phyloP scores from a whole-genome alignment of 92 coral and sea anemone species.

The Desmophyllum pertusum region DNA sequence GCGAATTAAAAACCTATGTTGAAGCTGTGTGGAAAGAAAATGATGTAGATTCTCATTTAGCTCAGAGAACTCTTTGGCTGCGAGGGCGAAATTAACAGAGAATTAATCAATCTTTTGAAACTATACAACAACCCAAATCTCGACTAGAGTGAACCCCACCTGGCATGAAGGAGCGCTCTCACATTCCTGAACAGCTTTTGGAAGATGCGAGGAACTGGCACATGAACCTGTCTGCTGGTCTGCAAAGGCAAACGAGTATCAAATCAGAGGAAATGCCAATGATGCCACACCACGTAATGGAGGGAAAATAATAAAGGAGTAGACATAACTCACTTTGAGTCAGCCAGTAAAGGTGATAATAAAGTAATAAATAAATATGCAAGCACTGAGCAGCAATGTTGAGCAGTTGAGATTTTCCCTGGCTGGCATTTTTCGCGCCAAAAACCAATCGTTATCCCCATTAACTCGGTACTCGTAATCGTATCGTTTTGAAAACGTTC shows the following conservation, averaged over 20 bases:
- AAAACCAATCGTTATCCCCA: no score
- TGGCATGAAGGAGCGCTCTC: constrained; percentile 30
- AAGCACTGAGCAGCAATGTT: no score
- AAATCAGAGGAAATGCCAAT: constrained; percentile 28
- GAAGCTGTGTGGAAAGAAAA: constrained; percentile 31
- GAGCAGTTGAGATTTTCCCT: no score
- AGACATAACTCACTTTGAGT: no score
- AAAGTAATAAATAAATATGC: no score
- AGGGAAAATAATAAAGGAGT: constrained; percentile 40
- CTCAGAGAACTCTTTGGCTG: constrained; percentile 34
- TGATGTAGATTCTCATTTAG: constrained; percentile 38
- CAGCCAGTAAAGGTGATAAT: no score
- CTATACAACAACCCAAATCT: constrained; percentile 21
- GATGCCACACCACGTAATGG: constrained; percentile 38
- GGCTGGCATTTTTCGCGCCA: no score
- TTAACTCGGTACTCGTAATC: no score
- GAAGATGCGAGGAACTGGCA: constrained; percentile 43
- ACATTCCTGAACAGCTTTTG: constrained; percentile 44
- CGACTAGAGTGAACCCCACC: constrained; percentile 40
- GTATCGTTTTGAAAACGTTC: no score
- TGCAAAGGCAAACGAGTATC: constrained; percentile 40
- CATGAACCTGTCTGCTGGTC: constrained; percentile 39
- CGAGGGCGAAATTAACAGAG: constrained; percentile 33
- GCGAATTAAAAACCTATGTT: constrained; percentile 37
- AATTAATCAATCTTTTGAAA: constrained; percentile 33